These are phyloP conservation scores for Tetragnatha montana DNA, from an alignment of 2,888 invertebrate genomes.

Conservation along the genomic window DNA sequence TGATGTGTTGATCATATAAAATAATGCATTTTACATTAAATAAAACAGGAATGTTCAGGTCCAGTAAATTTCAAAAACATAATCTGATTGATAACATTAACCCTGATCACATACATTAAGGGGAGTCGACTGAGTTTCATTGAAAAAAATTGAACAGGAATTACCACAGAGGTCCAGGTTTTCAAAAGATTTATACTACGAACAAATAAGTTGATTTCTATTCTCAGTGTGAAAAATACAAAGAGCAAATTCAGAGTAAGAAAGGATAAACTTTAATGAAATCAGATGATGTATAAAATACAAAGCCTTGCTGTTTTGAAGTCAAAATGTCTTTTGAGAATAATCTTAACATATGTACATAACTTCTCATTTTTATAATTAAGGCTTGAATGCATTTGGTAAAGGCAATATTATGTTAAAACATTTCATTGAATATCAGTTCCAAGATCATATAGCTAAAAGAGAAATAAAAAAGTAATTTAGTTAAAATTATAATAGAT, in stretches of 20 bases:
- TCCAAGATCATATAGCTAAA: conserved; percentile 53
- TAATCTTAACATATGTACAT: conserved; percentile 44
- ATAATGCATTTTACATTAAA: no score
- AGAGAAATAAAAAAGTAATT: neutral
- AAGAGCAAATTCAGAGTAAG: conserved; percentile 3
- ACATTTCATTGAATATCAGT: conserved; percentile 48
- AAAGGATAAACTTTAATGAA: conserved; percentile 67
- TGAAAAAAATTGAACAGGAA: no score
- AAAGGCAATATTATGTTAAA: conserved; percentile 14
- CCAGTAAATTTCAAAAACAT: no score
- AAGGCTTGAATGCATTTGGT: conserved; percentile 14
- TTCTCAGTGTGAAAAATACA: neutral
- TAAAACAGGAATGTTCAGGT: no score
- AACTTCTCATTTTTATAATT: neutral
- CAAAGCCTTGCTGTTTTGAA: conserved; percentile 40
- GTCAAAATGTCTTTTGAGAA: conserved; percentile 21
- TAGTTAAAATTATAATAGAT: neutral
- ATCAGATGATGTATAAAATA: conserved; percentile 63
- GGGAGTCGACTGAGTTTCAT: no score
- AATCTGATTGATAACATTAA: no score
- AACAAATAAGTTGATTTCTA: no score
- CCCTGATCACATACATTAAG: no score
- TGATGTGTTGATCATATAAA: no score
- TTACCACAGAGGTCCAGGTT: no score
- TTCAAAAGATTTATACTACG: no score